Percentiles rank a stretch among this genome's conserved stretches.
Conservation (phyloP, 2,797 vertebrate species). For the Danio aesculapii region DNA sequence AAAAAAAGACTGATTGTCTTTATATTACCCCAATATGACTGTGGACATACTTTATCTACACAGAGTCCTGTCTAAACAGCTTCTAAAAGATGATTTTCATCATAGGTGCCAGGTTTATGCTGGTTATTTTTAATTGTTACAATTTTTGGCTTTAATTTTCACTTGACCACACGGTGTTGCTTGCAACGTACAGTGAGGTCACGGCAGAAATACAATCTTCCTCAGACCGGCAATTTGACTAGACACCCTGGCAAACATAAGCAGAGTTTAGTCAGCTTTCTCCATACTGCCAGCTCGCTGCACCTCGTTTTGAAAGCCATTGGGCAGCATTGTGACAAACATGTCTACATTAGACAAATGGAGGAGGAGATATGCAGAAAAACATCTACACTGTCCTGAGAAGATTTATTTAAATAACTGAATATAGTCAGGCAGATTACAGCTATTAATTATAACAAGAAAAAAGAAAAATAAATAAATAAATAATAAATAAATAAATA, state of each 20-base stretch:
- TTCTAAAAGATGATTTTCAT: no score
- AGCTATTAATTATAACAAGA: no score
- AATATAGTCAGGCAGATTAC: not conserved
- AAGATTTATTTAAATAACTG: not conserved
- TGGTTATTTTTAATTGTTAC: not conserved
- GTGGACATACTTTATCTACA: no score
- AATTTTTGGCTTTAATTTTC: not conserved
- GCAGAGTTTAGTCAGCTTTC: not conserved
- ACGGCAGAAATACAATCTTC: not conserved
- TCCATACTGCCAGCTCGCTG: conserved; percentile 4
- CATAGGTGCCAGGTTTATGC: not conserved
- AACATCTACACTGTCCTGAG: conserved; percentile 3
- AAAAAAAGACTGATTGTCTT: no score
- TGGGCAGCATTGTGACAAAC: not conserved
- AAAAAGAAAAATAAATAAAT: no score
- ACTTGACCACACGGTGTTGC: not conserved
- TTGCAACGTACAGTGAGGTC: not conserved
- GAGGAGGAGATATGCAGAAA: not conserved
- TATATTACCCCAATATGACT: no score
- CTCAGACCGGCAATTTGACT: not conserved
- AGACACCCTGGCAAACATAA: not conserved
- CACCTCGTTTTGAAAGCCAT: not conserved
- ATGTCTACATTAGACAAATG: not conserved
- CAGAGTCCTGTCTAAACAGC: no score
- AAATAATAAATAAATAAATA: no score